These are phyloP conservation scores for Anarrhichthys ocellatus DNA, from an alignment of 2,113 vertebrate genomes.

Conservation along the genomic window DNA sequence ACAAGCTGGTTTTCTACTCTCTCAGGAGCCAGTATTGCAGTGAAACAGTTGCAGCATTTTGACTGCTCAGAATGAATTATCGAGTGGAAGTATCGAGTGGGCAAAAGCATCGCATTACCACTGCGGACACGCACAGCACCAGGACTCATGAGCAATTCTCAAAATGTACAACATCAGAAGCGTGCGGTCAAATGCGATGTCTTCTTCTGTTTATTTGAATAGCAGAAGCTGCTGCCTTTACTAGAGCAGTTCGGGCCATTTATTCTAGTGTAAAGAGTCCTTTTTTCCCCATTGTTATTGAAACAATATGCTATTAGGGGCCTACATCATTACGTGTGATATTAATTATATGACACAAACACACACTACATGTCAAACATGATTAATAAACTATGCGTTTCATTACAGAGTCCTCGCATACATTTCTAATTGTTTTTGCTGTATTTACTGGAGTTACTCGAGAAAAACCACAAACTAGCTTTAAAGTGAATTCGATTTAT, in stretches of 20 bases:
- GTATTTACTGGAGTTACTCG: background rate
- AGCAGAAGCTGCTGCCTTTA: background rate
- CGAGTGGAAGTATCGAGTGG: background rate
- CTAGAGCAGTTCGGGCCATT: background rate
- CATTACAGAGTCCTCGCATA: background rate
- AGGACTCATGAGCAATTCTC: background rate
- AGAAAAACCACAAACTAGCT: conserved; percentile 1
- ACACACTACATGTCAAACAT: conserved; percentile 5
- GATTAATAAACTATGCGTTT: conserved; percentile 22
- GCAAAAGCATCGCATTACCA: background rate
- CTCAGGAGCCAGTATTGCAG: background rate
- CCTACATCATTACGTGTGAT: conserved; percentile 2
- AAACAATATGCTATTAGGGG: background rate
- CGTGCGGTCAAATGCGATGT: background rate
- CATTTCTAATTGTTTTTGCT: conserved; percentile 9
- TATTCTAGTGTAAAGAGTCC: background rate
- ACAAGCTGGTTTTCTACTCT: background rate
- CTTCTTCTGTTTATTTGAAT: background rate
- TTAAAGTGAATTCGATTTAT: background rate
- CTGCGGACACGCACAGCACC: background rate
- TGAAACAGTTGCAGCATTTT: conserved; percentile 1
- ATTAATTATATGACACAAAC: conserved; percentile 10
- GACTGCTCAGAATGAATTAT: background rate
- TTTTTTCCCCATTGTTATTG: background rate
- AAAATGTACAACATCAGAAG: background rate